These are phyloP conservation scores for Eretmocerus hayati DNA, from an alignment of 2,888 invertebrate species.

Conservation along the genomic window DNA sequence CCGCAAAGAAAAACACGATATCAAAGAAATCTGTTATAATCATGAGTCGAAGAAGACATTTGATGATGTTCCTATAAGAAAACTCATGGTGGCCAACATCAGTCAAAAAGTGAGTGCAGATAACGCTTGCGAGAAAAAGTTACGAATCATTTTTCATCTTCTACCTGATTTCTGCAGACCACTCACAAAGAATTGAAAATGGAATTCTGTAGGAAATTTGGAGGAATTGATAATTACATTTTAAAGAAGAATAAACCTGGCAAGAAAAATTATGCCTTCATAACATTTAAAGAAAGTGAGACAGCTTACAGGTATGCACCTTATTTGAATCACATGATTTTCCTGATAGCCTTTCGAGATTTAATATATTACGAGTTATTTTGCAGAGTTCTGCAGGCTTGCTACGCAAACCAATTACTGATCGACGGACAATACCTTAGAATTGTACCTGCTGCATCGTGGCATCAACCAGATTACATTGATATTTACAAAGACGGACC, in stretches of 20 bases:
- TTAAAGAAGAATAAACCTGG: background rate
- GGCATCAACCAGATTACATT: constrained; percentile 53
- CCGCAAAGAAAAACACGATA: background rate
- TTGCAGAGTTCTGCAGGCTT: constrained; percentile 16
- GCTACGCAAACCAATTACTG: constrained; percentile 29
- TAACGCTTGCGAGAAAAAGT: too few relatives aligned
- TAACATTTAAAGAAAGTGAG: background rate
- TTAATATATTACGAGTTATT: too few relatives aligned
- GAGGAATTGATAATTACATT: background rate
- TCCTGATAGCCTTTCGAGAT: too few relatives aligned
- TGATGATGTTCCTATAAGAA: constrained; percentile 2
- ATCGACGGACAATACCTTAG: constrained; percentile 41
- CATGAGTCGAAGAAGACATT: background rate
- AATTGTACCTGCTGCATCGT: constrained; percentile 54
- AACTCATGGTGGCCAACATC: constrained; percentile 1
- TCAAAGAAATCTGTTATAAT: background rate
- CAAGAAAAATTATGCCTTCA: constrained; percentile 3
- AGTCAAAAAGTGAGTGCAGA: background rate
- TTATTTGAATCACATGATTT: too few relatives aligned
- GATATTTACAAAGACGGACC: background rate
- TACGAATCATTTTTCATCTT: too few relatives aligned
- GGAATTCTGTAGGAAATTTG: background rate
- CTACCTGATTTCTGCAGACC: background rate
- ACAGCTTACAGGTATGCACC: background rate
- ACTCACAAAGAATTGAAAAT: background rate